Evolutionary conservation across 2,113 vertebrate species (phyloP).

Genomic region (Rhipidura dahli): DNA sequence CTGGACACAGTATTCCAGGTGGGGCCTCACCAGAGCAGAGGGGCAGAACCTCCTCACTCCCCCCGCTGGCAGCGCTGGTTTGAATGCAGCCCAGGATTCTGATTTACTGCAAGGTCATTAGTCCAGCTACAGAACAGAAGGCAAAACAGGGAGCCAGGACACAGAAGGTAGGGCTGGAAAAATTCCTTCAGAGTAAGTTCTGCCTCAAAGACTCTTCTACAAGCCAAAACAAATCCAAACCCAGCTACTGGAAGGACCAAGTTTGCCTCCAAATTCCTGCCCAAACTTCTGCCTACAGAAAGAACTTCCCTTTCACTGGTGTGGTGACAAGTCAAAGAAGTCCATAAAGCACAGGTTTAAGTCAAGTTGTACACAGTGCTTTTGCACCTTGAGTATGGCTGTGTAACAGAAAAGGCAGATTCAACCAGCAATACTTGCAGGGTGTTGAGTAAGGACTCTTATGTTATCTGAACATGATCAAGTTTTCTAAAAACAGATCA

Average conservation of each 20-base stretch:
- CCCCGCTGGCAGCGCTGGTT: accelerated
- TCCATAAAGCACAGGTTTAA: not conserved
- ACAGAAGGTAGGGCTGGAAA: not conserved
- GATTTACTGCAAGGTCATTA: not conserved
- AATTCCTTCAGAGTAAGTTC: not conserved
- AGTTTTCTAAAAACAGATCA: not conserved
- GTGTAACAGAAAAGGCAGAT: not conserved
- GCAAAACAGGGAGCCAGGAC: not conserved
- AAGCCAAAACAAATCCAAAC: not conserved
- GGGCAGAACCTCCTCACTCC: not conserved
- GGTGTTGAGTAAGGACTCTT: not conserved
- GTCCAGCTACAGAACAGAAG: not conserved
- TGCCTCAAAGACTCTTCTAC: not conserved
- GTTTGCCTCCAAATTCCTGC: not conserved
- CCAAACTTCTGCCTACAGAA: not conserved
- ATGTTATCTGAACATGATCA: not conserved
- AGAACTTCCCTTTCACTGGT: not conserved
- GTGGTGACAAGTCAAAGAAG: not conserved
- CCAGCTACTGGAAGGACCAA: not conserved
- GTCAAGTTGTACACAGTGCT: not conserved
- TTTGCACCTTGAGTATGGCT: not conserved
- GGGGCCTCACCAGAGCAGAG: not conserved
- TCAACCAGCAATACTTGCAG: not conserved
- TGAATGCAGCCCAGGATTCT: not conserved
- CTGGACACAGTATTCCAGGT: not conserved